Percentiles rank a stretch among this genome's conserved stretches.
phyloP scores from a whole-genome alignment of 2,113 vertebrate genomes.

The Theristicus caerulescens region DNA sequence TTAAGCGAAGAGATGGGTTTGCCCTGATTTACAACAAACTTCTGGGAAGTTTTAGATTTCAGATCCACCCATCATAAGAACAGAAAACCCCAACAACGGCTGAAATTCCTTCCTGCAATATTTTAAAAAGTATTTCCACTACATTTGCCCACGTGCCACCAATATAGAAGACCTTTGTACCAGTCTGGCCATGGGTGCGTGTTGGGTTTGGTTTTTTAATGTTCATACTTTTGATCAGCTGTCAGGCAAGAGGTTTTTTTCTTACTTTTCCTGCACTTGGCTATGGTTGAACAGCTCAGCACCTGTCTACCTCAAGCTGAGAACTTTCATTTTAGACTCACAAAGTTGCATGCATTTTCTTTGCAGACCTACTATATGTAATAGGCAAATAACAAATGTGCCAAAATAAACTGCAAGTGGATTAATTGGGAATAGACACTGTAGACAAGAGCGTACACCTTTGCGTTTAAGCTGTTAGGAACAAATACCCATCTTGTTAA shows the following conservation, averaged over 20 bases:
- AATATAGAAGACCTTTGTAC: neutral
- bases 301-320: neutral
- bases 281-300: neutral
- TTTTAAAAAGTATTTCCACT: neutral
- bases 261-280: neutral
- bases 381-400: neutral
- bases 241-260: neutral
- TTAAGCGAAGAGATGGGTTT: neutral
- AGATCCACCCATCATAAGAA: neutral
- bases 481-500: neutral
- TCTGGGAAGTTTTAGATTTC: neutral
- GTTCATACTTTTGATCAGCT: neutral
- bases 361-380: neutral
- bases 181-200: neutral
- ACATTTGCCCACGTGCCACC: neutral
- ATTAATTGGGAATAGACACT: neutral
- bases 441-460: neutral
- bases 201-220: neutral
- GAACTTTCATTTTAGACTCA: neutral
- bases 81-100: neutral
- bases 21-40: neutral
- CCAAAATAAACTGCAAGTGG: neutral
- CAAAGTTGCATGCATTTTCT: neutral
- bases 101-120: neutral
- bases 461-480: neutral